phyloP scores from a whole-genome alignment of 2,888 invertebrate genomes.

The Tinea trinotella region DNA sequence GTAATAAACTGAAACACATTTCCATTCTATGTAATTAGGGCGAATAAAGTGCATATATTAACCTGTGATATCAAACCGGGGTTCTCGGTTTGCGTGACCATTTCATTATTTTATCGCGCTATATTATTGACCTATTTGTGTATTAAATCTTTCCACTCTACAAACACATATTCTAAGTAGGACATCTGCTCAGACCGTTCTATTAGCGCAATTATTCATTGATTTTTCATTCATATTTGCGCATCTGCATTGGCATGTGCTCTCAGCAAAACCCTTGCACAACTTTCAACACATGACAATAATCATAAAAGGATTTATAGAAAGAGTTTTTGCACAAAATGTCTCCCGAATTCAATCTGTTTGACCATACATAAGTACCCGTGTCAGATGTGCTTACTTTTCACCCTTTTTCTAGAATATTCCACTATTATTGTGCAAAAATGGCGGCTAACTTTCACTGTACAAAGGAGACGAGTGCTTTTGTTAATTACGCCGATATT shows the following conservation, averaged over 20 bases:
- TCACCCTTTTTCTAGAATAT: slow-evolving; percentile 25
- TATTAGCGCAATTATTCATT: not conserved
- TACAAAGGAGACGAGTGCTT: slow-evolving; percentile 6
- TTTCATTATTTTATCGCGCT: too few relatives aligned
- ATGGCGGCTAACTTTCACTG: not conserved
- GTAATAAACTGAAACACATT: too few relatives aligned
- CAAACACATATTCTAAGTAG: not conserved
- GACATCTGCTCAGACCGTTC: not conserved
- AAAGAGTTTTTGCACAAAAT: slow-evolving; percentile 37
- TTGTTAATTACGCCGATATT: not conserved
- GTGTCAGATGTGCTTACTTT: slow-evolving; percentile 23
- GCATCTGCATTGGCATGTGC: slow-evolving; percentile 16
- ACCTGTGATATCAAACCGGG: too few relatives aligned
- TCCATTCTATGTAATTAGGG: too few relatives aligned
- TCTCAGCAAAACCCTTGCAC: not conserved
- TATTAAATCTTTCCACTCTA: too few relatives aligned
- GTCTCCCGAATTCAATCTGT: slow-evolving; percentile 26
- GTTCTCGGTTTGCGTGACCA: too few relatives aligned
- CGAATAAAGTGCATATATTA: too few relatives aligned
- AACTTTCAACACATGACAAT: slow-evolving; percentile 10
- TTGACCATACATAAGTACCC: slow-evolving; percentile 33
- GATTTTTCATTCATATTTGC: slow-evolving; percentile 6
- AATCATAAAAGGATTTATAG: not conserved
- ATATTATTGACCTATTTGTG: too few relatives aligned
- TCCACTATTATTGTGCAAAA: slow-evolving; percentile 2